Percentiles rank a stretch among this genome's conserved stretches.
These are phyloP conservation scores for Chrosomus eos DNA, from an alignment of 2,797 vertebrate species.

Conservation along the genomic window DNA sequence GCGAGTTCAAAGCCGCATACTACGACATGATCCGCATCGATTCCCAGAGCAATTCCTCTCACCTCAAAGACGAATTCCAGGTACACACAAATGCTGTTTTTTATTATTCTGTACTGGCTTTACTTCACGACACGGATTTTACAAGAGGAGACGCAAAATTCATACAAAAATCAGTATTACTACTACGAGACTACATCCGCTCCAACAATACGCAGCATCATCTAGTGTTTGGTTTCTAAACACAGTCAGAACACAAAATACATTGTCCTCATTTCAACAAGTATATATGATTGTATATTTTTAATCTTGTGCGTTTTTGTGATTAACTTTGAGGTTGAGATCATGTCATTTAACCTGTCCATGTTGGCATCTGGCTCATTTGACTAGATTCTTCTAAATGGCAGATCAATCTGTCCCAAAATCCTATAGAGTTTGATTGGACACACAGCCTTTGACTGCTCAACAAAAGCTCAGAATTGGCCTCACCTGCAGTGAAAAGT, in stretches of 20 bases:
- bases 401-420: neutral
- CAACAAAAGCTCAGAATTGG: neutral
- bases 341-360: neutral
- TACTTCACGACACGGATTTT: neutral
- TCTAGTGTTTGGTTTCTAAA: neutral
- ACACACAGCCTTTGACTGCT: neutral
- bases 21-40: slow-evolving; percentile 99
- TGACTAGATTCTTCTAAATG: neutral
- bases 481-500: neutral
- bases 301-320: neutral
- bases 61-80: slow-evolving; percentile 99
- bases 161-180: too few species aligned
- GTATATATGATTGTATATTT: neutral
- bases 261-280: too few species aligned
- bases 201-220: neutral
- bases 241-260: neutral
- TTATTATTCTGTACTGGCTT: neutral
- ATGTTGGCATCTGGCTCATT: neutral
- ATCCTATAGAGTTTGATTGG: neutral
- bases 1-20: slow-evolving; percentile 97
- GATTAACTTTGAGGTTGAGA: neutral
- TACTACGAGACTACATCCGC: neutral
- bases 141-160: neutral
- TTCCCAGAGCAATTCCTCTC: slow-evolving; percentile 98
- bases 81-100: slow-evolving; percentile 68